Conservation (phyloP, 2,797 vertebrate species). For the Carcharodon carcharias region DNA sequence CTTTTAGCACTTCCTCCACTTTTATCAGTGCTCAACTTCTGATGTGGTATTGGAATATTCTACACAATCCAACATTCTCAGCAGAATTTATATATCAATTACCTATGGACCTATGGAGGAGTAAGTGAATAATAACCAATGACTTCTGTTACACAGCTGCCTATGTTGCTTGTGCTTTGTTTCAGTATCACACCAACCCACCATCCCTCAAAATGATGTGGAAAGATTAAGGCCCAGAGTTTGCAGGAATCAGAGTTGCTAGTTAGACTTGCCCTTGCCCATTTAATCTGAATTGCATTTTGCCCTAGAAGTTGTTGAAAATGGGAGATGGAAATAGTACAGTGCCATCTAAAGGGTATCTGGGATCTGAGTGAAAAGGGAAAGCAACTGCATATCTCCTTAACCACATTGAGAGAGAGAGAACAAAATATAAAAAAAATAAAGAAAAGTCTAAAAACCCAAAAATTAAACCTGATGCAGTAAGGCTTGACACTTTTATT, state of each 20-base stretch:
- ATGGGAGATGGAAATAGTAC: background rate
- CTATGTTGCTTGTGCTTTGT: background rate
- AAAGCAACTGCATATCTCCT: background rate
- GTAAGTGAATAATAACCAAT: background rate
- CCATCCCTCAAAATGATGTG: too few relatives aligned
- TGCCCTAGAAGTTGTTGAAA: background rate
- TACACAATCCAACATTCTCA: background rate
- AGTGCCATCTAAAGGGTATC: too few relatives aligned
- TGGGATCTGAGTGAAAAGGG: background rate
- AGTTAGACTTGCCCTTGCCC: background rate
- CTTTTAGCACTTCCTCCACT: background rate
- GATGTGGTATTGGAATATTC: background rate
- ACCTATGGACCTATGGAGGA: too few relatives aligned
- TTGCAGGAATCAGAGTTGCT: background rate
- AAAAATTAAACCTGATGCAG: too few relatives aligned
- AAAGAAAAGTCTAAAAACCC: too few relatives aligned
- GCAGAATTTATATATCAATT: background rate
- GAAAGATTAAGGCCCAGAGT: background rate
- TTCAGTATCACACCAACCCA: background rate
- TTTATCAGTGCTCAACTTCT: background rate
- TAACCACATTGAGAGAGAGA: background rate
- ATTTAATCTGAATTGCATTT: background rate
- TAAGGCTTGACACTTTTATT: too few relatives aligned
- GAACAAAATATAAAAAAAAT: too few relatives aligned
- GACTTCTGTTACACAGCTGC: background rate